Percentiles rank a stretch among this genome's conserved stretches.
phyloP scores from a whole-genome alignment of 2,797 vertebrate genomes.

The Adelosebastes latens region DNA sequence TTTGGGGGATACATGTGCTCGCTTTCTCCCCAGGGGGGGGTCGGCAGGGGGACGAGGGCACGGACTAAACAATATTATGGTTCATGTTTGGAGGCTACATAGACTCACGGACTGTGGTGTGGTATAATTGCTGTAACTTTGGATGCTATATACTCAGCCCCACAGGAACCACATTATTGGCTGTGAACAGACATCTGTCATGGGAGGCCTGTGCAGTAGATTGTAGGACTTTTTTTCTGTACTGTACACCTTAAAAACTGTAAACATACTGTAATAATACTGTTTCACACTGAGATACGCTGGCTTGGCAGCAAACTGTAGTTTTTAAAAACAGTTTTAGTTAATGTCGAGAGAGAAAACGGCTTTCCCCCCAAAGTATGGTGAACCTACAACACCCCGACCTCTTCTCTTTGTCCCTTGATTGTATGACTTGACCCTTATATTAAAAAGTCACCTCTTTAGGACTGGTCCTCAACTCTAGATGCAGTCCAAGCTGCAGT shows the following conservation, averaged over 20 bases:
- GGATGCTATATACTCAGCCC: slow-evolving; percentile 89
- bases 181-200: slow-evolving; percentile 92
- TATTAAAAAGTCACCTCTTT: slow-evolving; percentile 96
- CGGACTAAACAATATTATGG: slow-evolving; percentile 76
- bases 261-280: slow-evolving; percentile 99
- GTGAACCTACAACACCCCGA: slow-evolving; percentile 99
- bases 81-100: slow-evolving; percentile 87
- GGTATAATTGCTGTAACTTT: slow-evolving; percentile 91
- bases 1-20: slow-evolving; percentile 91
- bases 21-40: slow-evolving; percentile 72
- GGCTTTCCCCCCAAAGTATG: slow-evolving; percentile 99
- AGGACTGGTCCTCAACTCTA: slow-evolving; percentile 99
- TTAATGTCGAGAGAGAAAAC: slow-evolving; percentile 92
- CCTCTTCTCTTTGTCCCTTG: slow-evolving; percentile 99
- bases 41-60: slow-evolving; percentile 70
- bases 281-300: slow-evolving; percentile 97
- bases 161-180: slow-evolving; percentile 91
- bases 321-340: slow-evolving; percentile 99
- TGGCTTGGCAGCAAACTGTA: slow-evolving; percentile 98
- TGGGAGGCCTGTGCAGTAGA: slow-evolving; percentile 98
- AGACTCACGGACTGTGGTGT: slow-evolving; percentile 92
- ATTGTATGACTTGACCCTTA: slow-evolving; percentile 99
- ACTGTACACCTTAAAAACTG: slow-evolving; percentile 99
- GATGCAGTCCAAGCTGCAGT: slow-evolving; percentile 95
- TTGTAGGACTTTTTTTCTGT: slow-evolving; percentile 96